Evolutionary conservation across 2,888 invertebrate genomes (phyloP), one percentile per base, ranked within the genome.

Genomic region (Julus scanicus): DNA sequence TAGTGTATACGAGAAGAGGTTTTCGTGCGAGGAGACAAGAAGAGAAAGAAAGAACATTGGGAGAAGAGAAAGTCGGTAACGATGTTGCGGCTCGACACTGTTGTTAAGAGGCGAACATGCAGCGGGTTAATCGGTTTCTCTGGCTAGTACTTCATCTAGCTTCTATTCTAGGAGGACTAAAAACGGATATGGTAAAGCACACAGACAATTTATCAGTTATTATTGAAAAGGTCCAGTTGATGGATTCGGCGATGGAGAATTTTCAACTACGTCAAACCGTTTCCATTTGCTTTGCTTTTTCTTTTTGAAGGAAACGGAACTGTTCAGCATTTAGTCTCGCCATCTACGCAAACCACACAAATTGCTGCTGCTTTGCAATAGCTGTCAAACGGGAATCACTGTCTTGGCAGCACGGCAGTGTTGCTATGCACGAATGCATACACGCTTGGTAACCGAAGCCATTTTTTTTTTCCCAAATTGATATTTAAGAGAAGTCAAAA

Each of bases 401-500:
- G 71, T 71, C 71, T 71, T 71, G 71, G n/a, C 71, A 71, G 20
- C 71, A 2, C 71, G 71, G 71, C 71, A 71, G 71, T 71, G 71
- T 71, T 71, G 29, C 4, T 71, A 8, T 71, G 71, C 71, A 71
- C 29, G 29, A 71, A 29, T 71, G 71, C 71, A 71, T 71, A 71
- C 71, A 71, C 71, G n/a, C 71, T 71, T 20, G 29, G 4, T 11
- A 71, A 71, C 71, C 20, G 71, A 71, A 29, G 29, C 29, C 71
- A 71, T 71, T 20, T 29, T 71, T 20, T 29, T 8, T 71, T 29
- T 29, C 71, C 29, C 29, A 29, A 20, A 71, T 20, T n/a, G 71
- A 71, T 71, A 71, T 71, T 71, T 71, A 71, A 71, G 71, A 71
- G 71, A 29, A 71, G 71, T 71, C 71, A 71, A 71, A 71, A 71